phyloP scores from a whole-genome alignment of 2,113 vertebrate species.

The Heliornis fulica region DNA sequence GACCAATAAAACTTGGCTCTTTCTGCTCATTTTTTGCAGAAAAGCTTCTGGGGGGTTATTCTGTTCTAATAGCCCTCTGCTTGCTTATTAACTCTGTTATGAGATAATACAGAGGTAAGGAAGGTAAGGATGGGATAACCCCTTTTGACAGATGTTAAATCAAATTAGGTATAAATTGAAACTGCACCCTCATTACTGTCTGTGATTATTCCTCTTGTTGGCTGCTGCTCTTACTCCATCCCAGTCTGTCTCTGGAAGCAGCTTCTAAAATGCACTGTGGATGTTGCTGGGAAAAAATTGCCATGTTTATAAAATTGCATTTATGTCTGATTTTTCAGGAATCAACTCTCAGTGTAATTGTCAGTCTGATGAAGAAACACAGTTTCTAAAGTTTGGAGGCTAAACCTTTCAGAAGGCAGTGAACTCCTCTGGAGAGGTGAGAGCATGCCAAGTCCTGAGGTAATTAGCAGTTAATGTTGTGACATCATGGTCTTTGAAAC shows the following conservation, averaged over 20 bases:
- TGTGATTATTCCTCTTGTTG: not conserved
- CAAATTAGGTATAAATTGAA: not conserved
- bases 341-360: not conserved
- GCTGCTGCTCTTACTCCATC: not conserved
- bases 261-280: not conserved
- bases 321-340: not conserved
- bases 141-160: not conserved
- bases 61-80: not conserved
- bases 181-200: not conserved
- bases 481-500: not conserved
- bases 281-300: not conserved
- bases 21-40: not conserved
- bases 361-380: not conserved
- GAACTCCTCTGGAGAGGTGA: not conserved
- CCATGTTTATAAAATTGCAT: not conserved
- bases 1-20: not conserved
- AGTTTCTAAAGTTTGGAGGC: not conserved
- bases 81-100: not conserved
- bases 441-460: not conserved
- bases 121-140: not conserved
- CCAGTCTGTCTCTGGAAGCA: not conserved
- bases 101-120: not conserved
- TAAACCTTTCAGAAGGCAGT: not conserved
- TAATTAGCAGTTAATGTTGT: not conserved
- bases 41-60: not conserved